Base-by-base conservation (phyloP, 2,888 invertebrate species). In the Parochlus steinenii region DNA sequence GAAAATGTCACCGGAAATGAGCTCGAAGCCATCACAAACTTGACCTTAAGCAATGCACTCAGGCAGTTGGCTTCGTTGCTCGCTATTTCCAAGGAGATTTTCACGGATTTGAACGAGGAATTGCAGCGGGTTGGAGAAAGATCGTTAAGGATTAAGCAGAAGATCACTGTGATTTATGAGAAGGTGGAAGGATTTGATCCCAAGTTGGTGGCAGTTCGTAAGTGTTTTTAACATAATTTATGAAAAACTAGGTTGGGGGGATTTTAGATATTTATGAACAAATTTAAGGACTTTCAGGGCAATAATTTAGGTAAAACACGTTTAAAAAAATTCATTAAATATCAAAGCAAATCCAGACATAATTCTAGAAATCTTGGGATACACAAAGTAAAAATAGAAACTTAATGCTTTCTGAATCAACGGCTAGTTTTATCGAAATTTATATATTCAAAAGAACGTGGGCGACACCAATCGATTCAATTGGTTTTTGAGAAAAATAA, bases 191-290 rank as follows among this genome's bases (percentile, higher is more conserved):
- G 65, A 43, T 77, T 73, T 61, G 83, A 89, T 61, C 86, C 89
- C 41, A 86, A 83, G 67, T 77, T 76, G 61, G 81, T 87, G 55
- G 74, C 85, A 76, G 86, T 89, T 68, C 87, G 89, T 89, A 67
- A 89, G 89, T 89, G 65, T 35, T 42, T 35, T 44, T 44, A 42
- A 35, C 43, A 41, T 40, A 41, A 33, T 38, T 31, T 17, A 19
- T 27, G 33, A 36, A 25, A 15, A 33, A 27, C 7, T 14, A 14
- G 25, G 5, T n/a, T n/a, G n/a, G n/a, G n/a, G n/a, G n/a, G n/a
- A n/a, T n/a, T n/a, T n/a, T n/a, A n/a, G n/a, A n/a, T n/a, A n/a
- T n/a, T n/a, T n/a, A n/a, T n/a, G n/a, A n/a, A n/a, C n/a, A n/a
- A n/a, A n/a, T n/a, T n/a, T n/a, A n/a, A n/a, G n/a, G n/a, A n/a